Conservation (phyloP, 2,797 vertebrate genomes). For the Lepilemur septentrionalis region DNA sequence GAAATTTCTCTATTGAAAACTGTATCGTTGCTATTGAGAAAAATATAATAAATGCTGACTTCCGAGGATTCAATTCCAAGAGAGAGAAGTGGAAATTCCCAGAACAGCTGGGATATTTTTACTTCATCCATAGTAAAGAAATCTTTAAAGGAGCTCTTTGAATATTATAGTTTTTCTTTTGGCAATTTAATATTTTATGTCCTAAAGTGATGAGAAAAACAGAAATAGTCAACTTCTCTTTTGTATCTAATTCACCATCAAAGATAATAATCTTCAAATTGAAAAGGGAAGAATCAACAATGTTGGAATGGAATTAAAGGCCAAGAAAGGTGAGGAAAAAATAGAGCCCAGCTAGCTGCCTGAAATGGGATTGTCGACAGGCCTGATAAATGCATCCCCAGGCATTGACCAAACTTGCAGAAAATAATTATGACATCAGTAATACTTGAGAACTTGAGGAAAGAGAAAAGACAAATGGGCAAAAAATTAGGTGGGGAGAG, state of each 20-base stretch:
- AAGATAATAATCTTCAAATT: neutral
- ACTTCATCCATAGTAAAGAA: conserved; percentile 16
- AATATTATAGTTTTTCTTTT: neutral
- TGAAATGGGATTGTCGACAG: neutral
- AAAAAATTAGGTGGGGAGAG: neutral
- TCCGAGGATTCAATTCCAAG: neutral
- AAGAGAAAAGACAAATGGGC: neutral
- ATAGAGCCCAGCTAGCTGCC: neutral
- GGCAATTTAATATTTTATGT: neutral
- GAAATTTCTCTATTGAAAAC: conserved; percentile 40
- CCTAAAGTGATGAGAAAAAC: neutral
- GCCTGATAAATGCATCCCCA: neutral
- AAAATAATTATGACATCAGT: neutral
- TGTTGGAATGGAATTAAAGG: neutral
- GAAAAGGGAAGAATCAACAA: conserved; percentile 20
- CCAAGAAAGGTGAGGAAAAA: neutral
- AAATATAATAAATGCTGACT: conserved; percentile 49
- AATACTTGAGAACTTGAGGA: neutral
- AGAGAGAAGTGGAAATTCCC: conserved; percentile 23
- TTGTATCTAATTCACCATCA: neutral
- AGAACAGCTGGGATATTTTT: conserved; percentile 17
- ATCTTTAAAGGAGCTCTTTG: neutral
- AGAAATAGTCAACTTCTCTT: neutral
- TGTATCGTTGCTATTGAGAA: conserved; percentile 9
- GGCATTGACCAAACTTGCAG: neutral